phyloP scores from a whole-genome alignment of 2,888 invertebrate species.

The Agrotis puta region DNA sequence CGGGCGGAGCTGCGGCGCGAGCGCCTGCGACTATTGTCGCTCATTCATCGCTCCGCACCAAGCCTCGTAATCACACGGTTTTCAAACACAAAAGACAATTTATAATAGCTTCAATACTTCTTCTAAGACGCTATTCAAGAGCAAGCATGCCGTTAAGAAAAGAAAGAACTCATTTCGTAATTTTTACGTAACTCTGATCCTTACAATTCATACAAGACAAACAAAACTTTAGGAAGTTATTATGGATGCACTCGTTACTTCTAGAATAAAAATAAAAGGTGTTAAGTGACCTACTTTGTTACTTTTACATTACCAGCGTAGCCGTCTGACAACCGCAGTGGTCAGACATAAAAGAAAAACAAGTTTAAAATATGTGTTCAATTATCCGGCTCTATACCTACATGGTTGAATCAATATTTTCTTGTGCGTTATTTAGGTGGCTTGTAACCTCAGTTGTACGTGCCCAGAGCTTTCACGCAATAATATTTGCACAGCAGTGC shows the following conservation, averaged over 20 bases:
- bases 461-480: slow-evolving; percentile 48
- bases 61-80: slow-evolving; percentile 59
- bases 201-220: slow-evolving; percentile 23
- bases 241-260: slow-evolving; percentile 30
- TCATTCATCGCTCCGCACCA: slow-evolving; percentile 58
- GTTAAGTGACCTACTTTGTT: slow-evolving; percentile 57
- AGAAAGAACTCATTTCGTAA: slow-evolving; percentile 29
- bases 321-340: slow-evolving; percentile 56
- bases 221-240: slow-evolving; percentile 22
- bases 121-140: slow-evolving; percentile 27
- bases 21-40: slow-evolving; percentile 51
- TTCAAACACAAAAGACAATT: slow-evolving; percentile 57
- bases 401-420: slow-evolving; percentile 44
- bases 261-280: slow-evolving; percentile 35
- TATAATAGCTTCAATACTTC: slow-evolving; percentile 32
- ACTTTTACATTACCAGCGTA: slow-evolving; percentile 61
- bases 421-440: slow-evolving; percentile 44
- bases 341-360: slow-evolving; percentile 60
- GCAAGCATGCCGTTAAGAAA: slow-evolving; percentile 14
- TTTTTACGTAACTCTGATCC: slow-evolving; percentile 16
- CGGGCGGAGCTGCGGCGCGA: slow-evolving; percentile 18
- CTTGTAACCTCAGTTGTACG: slow-evolving; percentile 41
- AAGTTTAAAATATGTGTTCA: slow-evolving; percentile 49
- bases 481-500: slow-evolving; percentile 41
- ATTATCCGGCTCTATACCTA: slow-evolving; percentile 48